Evolutionary conservation across 2,888 invertebrate species (phyloP).

Genomic region (Anaspis maculata): DNA sequence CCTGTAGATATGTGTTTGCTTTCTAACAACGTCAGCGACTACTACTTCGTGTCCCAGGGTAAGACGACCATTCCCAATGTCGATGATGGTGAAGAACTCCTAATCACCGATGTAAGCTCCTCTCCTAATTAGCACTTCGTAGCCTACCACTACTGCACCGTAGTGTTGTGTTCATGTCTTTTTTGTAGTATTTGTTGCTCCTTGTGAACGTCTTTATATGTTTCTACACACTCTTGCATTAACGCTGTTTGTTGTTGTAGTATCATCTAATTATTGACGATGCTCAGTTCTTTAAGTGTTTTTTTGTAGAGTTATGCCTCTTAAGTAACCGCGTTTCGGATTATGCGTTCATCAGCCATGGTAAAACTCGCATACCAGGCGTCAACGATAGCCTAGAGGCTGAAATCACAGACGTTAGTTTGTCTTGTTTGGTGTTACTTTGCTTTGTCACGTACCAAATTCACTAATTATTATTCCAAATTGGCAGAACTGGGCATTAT

Average conservation of each 20-base stretch:
- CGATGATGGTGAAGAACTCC: constrained; percentile 92
- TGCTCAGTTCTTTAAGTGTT: too few species aligned
- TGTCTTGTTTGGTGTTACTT: too few species aligned
- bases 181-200: not conserved
- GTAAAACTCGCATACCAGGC: constrained; percentile 89
- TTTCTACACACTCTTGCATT: too few species aligned
- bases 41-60: constrained; percentile 94
- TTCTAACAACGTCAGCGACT: constrained; percentile 85
- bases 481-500: too few species aligned
- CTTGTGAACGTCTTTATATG: too few species aligned
- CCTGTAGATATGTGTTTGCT: constrained; percentile 78
- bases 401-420: constrained; percentile 73
- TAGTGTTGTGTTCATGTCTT: not conserved
- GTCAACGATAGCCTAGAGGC: constrained; percentile 91
- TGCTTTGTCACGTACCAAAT: too few species aligned
- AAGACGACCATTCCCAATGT: constrained; percentile 92
- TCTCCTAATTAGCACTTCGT: constrained; percentile 1
- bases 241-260: too few species aligned
- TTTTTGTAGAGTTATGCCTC: constrained; percentile 67
- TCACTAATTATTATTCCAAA: too few species aligned
- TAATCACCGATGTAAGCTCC: constrained; percentile 80
- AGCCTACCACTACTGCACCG: not conserved
- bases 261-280: too few species aligned
- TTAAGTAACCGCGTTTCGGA: constrained; percentile 77
- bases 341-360: constrained; percentile 90